Conservation (phyloP, 2,113 vertebrate species). For the Gallinago jamesoni region DNA sequence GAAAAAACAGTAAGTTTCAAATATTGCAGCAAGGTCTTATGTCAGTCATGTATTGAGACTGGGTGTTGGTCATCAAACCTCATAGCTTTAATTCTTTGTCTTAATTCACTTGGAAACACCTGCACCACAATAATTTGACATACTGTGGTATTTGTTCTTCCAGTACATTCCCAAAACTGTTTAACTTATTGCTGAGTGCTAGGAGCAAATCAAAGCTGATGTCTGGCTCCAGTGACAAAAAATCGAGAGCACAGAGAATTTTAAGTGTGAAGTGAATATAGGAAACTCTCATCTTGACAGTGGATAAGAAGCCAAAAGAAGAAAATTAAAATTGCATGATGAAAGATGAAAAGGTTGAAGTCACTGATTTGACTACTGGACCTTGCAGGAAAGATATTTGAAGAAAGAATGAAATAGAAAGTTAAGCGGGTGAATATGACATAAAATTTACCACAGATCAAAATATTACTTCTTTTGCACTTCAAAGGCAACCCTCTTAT, state of each 20-base stretch:
- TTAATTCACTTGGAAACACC: neutral
- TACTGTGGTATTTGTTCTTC: neutral
- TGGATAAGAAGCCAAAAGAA: conserved; percentile 9
- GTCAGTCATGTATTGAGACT: neutral
- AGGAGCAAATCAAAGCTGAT: conserved; percentile 3
- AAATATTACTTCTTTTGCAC: conserved; percentile 62
- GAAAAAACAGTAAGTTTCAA: neutral
- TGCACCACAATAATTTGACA: neutral
- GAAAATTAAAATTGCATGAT: conserved; percentile 60
- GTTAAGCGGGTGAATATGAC: conserved; percentile 28
- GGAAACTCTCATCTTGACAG: conserved; percentile 21
- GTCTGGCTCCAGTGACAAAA: conserved; percentile 3
- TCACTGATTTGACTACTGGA: conserved; percentile 48
- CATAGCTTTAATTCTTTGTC: neutral
- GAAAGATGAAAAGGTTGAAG: conserved; percentile 62
- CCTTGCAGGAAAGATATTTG: conserved; percentile 36
- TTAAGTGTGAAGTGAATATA: conserved; percentile 18
- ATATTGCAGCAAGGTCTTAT: neutral
- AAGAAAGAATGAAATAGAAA: conserved; percentile 45
- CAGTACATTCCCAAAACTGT: neutral
- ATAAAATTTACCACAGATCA: conserved; percentile 62
- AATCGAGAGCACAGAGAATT: neutral
- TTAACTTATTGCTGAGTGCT: neutral
- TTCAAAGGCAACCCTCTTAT: conserved; percentile 63
- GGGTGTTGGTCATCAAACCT: neutral